phyloP scores from a whole-genome alignment of 2,797 vertebrate species.

The Echiichthys vipera region DNA sequence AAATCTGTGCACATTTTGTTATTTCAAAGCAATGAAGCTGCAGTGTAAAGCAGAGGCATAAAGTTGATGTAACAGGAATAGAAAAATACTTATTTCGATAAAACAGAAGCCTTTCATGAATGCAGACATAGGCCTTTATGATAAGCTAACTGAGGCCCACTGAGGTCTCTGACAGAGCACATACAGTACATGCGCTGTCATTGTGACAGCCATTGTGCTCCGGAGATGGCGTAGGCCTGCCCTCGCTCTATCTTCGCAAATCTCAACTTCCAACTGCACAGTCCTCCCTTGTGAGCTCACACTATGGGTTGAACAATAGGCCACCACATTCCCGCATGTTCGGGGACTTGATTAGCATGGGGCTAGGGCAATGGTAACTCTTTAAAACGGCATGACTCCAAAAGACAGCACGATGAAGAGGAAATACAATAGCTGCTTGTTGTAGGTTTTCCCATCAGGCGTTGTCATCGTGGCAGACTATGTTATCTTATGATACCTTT shows the following conservation, averaged over 20 bases:
- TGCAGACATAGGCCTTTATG: conserved; percentile 67
- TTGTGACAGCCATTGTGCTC: conserved; percentile 84
- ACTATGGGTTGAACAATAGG: conserved; percentile 83
- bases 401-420: conserved; percentile 76
- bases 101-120: conserved; percentile 69
- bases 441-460: conserved; percentile 55
- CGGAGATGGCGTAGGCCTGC: conserved; percentile 88
- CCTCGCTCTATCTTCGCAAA: conserved; percentile 84
- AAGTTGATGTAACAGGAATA: conserved; percentile 31
- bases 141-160: conserved; percentile 64
- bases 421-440: conserved; percentile 76
- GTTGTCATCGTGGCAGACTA: conserved; percentile 51
- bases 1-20: neutral
- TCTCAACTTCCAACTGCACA: conserved; percentile 82
- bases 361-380: conserved; percentile 76
- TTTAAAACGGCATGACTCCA: conserved; percentile 77
- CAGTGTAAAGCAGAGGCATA: neutral
- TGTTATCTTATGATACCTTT: conserved; percentile 28
- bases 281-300: conserved; percentile 86
- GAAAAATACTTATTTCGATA: conserved; percentile 51
- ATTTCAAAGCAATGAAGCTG: conserved; percentile 1
- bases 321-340: conserved; percentile 85
- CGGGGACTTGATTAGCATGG: conserved; percentile 82
- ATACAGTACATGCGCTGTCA: conserved; percentile 80
- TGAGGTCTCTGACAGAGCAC: conserved; percentile 76